Conservation (phyloP, 2,113 vertebrate genomes). For the Prochilodus magdalenae region DNA sequence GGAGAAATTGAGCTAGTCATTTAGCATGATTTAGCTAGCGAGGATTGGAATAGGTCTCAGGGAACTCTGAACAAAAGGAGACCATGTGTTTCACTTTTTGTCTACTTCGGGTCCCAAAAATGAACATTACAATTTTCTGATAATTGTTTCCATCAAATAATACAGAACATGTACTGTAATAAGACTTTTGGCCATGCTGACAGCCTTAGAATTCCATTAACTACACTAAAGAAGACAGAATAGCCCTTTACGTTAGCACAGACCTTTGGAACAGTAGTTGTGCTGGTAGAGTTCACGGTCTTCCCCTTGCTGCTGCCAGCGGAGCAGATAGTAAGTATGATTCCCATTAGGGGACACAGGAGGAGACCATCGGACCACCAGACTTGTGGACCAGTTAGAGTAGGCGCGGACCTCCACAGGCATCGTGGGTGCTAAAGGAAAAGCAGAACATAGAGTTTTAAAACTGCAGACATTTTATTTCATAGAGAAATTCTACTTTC, state of each 20-base stretch:
- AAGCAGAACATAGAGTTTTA: background rate
- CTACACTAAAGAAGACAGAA: too few relatives aligned
- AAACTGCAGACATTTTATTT: background rate
- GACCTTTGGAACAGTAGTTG: constrained; percentile 98
- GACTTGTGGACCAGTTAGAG: constrained; percentile 91
- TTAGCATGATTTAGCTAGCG: background rate
- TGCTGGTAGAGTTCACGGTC: constrained; percentile 93
- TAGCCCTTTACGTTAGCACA: background rate
- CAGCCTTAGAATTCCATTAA: too few relatives aligned
- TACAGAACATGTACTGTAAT: too few relatives aligned
- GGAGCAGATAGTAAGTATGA: constrained; percentile 91
- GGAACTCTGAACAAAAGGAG: too few relatives aligned
- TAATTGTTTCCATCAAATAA: too few relatives aligned
- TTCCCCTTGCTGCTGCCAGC: constrained; percentile 96
- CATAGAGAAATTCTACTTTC: background rate
- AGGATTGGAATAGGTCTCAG: too few relatives aligned
- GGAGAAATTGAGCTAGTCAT: background rate
- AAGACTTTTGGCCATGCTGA: too few relatives aligned
- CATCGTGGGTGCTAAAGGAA: constrained; percentile 88
- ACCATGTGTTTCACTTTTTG: too few relatives aligned
- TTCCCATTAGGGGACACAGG: constrained; percentile 92
- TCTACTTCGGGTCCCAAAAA: too few relatives aligned
- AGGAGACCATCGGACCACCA: constrained; percentile 95
- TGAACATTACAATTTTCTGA: too few relatives aligned
- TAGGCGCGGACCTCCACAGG: constrained; percentile 91